These are phyloP conservation scores for Labia minor DNA, from an alignment of 2,888 invertebrate species.

Conservation along the genomic window DNA sequence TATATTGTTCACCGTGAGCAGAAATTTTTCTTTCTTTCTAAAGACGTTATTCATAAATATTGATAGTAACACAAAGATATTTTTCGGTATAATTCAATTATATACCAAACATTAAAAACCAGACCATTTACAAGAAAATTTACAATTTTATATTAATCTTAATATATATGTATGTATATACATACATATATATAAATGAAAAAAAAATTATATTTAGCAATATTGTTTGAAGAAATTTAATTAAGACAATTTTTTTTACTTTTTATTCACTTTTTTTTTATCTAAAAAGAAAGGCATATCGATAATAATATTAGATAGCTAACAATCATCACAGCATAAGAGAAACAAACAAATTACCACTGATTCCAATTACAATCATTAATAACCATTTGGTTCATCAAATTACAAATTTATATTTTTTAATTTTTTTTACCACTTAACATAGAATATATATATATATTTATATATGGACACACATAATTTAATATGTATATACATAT, in stretches of 20 bases:
- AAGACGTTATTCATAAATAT: not conserved
- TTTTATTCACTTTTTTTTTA: no score
- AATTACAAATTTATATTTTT: not conserved
- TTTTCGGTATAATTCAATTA: not conserved
- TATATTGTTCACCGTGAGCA: slow-evolving; percentile 26
- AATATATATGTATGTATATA: no score
- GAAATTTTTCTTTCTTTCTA: not conserved
- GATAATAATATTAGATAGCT: not conserved
- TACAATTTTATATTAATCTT: no score
- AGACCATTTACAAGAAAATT: not conserved
- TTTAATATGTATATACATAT: not conserved
- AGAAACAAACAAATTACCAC: not conserved
- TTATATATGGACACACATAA: not conserved
- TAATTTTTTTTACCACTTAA: not conserved
- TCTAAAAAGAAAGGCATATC: not conserved
- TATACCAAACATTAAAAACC: not conserved
- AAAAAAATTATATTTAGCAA: no score
- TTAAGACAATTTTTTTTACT: no score
- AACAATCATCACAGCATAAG: not conserved
- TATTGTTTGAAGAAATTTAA: no score
- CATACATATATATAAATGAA: no score
- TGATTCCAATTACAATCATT: not conserved
- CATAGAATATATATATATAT: not conserved
- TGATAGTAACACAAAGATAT: not conserved
- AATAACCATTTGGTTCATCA: not conserved